Base-by-base conservation (phyloP, 2,113 vertebrate species). In the Myxocyprinus asiaticus region DNA sequence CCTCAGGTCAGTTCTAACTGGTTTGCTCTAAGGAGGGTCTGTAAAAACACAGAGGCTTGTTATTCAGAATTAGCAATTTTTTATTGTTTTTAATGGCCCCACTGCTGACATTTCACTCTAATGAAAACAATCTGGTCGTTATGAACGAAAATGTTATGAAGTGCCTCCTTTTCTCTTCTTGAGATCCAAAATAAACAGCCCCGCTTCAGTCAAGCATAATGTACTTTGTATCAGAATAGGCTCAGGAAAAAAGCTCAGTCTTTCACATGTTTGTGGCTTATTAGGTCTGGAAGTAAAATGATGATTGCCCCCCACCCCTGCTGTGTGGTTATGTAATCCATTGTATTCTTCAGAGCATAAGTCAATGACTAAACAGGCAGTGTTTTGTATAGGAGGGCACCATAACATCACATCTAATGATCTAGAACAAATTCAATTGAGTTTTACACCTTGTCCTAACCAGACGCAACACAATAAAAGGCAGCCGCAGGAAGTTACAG, bases 81-180 rank as follows among this genome's bases (percentile, higher is more conserved):
- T 64, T 85, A 82, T 69, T 82, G 77, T 48, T 77, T 79, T 82
- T 80, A 82, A 85, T 76, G 62, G 71, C 55, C 48, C 53, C 61
- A 45, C 72, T 4, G 55, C 77, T 72, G 77, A 62, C 59, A 70
- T 78, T 77, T 80, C 51, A 42, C 17, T 76, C 44, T 11, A 67
- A 33, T 3, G 22, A 55, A 72, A 59, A 58, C 64, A 67, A 71
- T 65, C 56, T 17, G 15, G 70, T 69, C 50, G 45, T 69, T 48
- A 56, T 64, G 76, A 79, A 79, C 75, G 12, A 79, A 76, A 79
- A 79, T 58, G 42, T 42, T 80, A 62, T 77, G 17, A 63, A 59
- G 53, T 47, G 15, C 68, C 53, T 77, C 11, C 59, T 17, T 42
- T 78, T 14, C 50, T 53, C 55, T 53, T 44, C 33, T 2, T 33